Conservation (phyloP, 2,888 invertebrate genomes). For the Drosophila falleni region DNA sequence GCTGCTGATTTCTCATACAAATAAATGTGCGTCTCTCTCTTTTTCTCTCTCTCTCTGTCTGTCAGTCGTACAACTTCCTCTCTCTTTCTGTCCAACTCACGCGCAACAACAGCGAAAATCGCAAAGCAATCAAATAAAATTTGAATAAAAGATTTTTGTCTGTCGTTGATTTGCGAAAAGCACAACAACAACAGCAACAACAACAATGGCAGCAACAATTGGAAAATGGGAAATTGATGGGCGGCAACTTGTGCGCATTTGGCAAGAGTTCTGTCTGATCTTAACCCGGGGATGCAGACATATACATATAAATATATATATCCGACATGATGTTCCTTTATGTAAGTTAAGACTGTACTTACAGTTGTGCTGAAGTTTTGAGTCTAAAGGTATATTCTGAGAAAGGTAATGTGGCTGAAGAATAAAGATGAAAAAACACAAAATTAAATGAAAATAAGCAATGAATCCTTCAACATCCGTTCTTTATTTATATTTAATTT, state of each 20-base stretch:
- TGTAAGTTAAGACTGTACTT: constrained; percentile 17
- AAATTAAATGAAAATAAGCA: constrained; percentile 10
- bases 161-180: constrained; percentile 81
- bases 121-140: constrained; percentile 83
- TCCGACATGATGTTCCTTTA: neutral
- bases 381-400: neutral
- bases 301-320: constrained; percentile 10
- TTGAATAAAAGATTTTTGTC: constrained; percentile 83
- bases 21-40: constrained; percentile 56
- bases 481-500: neutral
- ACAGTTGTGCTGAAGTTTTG: constrained; percentile 35
- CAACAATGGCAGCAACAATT: constrained; percentile 28
- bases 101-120: constrained; percentile 70
- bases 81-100: constrained; percentile 13
- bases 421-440: neutral
- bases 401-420: neutral
- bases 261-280: constrained; percentile 24
- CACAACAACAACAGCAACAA: constrained; percentile 49
- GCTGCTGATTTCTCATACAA: constrained; percentile 74
- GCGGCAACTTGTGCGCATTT: constrained; percentile 68
- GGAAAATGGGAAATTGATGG: constrained; percentile 57
- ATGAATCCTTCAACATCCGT: neutral
- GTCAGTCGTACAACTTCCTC: neutral
- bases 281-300: constrained; percentile 8
- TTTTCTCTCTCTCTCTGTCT: constrained; percentile 14